Evolutionary conservation across 2,797 vertebrate species (phyloP).

Genomic region (Gephyroberyx darwinii): DNA sequence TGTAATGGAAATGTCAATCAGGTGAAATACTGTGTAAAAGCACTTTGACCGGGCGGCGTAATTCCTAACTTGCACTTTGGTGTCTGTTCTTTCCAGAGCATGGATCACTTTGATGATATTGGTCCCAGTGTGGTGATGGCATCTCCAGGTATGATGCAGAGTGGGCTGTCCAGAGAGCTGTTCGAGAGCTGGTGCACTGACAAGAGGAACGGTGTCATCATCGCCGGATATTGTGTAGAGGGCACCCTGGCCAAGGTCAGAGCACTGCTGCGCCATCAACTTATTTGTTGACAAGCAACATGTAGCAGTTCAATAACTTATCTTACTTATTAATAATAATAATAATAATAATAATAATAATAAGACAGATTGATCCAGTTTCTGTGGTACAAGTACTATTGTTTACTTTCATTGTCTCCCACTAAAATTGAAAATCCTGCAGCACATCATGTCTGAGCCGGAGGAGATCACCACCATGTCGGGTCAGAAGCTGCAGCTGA

Average conservation of each 20-base stretch:
- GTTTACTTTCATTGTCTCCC: too few relatives aligned
- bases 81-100: conserved; percentile 83
- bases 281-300: neutral
- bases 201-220: conserved; percentile 97
- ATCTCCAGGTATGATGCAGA: conserved; percentile 98
- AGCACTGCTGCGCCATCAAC: neutral
- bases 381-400: too few relatives aligned
- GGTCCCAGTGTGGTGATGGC: conserved; percentile 98
- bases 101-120: conserved; percentile 99
- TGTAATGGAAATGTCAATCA: too few relatives aligned
- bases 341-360: too few relatives aligned
- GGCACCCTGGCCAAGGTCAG: conserved; percentile 95
- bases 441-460: conserved; percentile 99
- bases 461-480: conserved; percentile 99
- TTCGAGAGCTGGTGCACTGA: conserved; percentile 99
- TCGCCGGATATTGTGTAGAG: conserved; percentile 96
- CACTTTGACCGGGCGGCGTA: too few relatives aligned
- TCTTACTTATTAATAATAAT: too few relatives aligned
- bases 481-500: conserved; percentile 94
- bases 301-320: neutral
- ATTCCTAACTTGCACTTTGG: neutral
- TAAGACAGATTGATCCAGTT: too few relatives aligned
- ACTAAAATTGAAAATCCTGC: conserved; percentile 6
- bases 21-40: too few relatives aligned
- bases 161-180: conserved; percentile 93